Conservation (phyloP, 2,113 vertebrate genomes). For the Nipponia nippon region DNA sequence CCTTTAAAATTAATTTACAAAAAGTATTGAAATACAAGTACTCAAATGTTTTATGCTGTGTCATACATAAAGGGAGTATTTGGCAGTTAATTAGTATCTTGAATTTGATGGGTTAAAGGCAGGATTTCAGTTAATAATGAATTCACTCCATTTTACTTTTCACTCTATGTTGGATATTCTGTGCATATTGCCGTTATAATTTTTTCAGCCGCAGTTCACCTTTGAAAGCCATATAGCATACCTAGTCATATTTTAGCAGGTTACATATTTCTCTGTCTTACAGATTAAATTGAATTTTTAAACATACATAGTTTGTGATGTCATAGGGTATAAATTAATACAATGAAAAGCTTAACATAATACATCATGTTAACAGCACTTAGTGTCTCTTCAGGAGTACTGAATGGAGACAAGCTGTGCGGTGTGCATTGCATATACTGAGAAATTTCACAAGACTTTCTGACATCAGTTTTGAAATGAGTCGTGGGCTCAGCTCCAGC, state of each 20-base stretch:
- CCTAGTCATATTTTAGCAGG: background rate
- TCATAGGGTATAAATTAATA: constrained; percentile 4
- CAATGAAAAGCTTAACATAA: background rate
- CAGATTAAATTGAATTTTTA: background rate
- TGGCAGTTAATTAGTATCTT: background rate
- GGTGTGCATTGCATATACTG: background rate
- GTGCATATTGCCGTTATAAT: background rate
- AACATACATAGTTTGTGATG: background rate
- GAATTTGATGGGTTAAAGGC: background rate
- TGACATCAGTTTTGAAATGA: constrained; percentile 27
- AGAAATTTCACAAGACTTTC: background rate
- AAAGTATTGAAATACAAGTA: background rate
- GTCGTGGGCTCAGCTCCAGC: background rate
- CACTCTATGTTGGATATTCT: background rate
- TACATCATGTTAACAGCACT: background rate
- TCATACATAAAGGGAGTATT: background rate
- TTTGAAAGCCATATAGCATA: background rate
- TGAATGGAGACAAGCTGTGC: background rate
- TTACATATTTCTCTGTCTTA: background rate
- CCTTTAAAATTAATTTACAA: constrained; percentile 18
- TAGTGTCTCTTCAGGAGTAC: background rate
- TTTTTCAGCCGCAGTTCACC: background rate
- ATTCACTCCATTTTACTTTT: background rate
- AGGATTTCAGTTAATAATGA: background rate
- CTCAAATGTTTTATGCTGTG: background rate